Percentiles rank a stretch among this genome's conserved stretches.
Evolutionary conservation across 2,888 invertebrate genomes (phyloP).

Genomic region (Leptinotarsa tumamoca): DNA sequence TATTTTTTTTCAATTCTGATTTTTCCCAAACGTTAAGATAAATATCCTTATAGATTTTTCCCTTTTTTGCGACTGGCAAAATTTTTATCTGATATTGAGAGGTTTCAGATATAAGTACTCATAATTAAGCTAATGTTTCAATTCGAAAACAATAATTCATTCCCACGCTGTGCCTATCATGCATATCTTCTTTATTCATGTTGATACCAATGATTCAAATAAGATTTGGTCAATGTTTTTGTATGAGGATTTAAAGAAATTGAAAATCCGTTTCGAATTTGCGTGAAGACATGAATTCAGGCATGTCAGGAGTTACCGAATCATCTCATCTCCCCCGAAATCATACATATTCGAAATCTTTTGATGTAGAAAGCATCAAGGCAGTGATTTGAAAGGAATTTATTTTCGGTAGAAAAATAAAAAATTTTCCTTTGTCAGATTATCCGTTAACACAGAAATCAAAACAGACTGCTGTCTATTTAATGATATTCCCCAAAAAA

Average conservation of each 20-base stretch:
- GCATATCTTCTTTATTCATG: neutral
- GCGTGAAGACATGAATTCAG: constrained; percentile 13
- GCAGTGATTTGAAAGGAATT: constrained; percentile 18
- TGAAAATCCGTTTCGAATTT: neutral
- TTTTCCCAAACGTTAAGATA: too few species aligned
- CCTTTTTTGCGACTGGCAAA: too few species aligned
- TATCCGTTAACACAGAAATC: constrained; percentile 3
- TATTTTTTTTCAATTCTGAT: too few species aligned
- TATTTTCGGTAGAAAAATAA: constrained; percentile 6
- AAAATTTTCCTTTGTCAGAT: constrained; percentile 8
- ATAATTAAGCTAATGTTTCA: too few species aligned
- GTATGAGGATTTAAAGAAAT: neutral
- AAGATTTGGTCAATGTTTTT: constrained; percentile 6
- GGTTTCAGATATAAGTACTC: too few species aligned
- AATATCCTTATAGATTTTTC: too few species aligned
- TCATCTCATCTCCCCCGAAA: constrained; percentile 1
- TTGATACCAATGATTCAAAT: neutral
- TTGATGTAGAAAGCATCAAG: constrained; percentile 18
- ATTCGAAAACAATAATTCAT: too few species aligned
- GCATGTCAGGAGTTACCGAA: constrained; percentile 18
- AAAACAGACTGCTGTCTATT: constrained; percentile 15
- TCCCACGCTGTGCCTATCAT: neutral
- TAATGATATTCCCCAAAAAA: constrained; percentile 16
- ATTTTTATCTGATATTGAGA: too few species aligned
- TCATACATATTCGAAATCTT: constrained; percentile 28